These are phyloP conservation scores for Thumatha senex DNA, from an alignment of 2,888 invertebrate species.

Conservation along the genomic window DNA sequence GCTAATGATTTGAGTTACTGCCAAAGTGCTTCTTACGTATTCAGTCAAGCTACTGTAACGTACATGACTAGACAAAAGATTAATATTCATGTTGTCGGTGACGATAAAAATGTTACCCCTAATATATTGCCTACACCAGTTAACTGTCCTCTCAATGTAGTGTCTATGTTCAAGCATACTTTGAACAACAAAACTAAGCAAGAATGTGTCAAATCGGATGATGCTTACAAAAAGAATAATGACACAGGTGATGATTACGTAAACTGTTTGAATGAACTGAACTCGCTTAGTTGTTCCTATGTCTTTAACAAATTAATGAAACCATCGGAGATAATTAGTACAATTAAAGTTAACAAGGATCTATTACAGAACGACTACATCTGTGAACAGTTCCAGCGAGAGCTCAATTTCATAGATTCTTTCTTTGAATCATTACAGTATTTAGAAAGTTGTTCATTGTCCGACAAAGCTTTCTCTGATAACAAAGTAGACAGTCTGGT, in stretches of 20 bases:
- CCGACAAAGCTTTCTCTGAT: slow-evolving; percentile 55
- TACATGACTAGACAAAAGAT: slow-evolving; percentile 72
- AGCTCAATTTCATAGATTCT: slow-evolving; percentile 77
- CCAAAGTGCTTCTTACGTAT: slow-evolving; percentile 61
- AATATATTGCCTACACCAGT: slow-evolving; percentile 55
- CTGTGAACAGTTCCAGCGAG: slow-evolving; percentile 73
- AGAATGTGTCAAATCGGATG: slow-evolving; percentile 21
- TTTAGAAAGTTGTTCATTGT: slow-evolving; percentile 65
- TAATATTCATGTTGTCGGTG: slow-evolving; percentile 65
- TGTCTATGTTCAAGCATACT: slow-evolving; percentile 67
- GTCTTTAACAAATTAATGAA: slow-evolving; percentile 67
- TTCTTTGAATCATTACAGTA: slow-evolving; percentile 77
- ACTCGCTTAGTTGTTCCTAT: slow-evolving; percentile 57
- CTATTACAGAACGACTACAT: slow-evolving; percentile 64
- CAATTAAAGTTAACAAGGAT: slow-evolving; percentile 63
- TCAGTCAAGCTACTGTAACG: slow-evolving; percentile 67
- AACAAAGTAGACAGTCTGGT: slow-evolving; percentile 56
- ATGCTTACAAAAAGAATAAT: slow-evolving; percentile 35
- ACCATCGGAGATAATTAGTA: slow-evolving; percentile 75
- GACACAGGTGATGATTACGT: slow-evolving; percentile 31
- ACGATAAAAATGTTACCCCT: slow-evolving; percentile 45
- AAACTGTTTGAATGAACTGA: slow-evolving; percentile 48
- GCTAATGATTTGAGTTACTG: slow-evolving; percentile 40
- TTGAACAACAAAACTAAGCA: slow-evolving; percentile 38
- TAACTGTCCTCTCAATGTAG: slow-evolving; percentile 66